Evolutionary conservation across 2,797 vertebrate species (phyloP), one percentile per base, ranked within the genome.

Genomic region (Eremophila alpestris): DNA sequence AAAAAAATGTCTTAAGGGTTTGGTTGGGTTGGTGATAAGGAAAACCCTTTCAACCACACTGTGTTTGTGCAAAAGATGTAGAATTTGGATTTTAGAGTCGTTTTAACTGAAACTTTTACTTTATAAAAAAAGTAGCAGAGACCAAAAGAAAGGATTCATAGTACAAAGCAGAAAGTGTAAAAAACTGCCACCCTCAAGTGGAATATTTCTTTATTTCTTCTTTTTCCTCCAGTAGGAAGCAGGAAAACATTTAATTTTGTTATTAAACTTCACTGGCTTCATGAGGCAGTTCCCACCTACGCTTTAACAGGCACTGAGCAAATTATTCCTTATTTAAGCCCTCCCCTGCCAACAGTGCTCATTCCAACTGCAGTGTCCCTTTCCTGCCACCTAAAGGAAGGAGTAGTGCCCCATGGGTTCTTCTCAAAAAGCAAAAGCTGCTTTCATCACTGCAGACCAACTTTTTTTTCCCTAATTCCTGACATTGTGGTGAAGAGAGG

Each of bases 361-460:
- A 4, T 11, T 6, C 40, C 36, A 34, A 6, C 51, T 40, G 29
- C 20, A 82, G 41, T 23, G 87, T 95, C 79, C 71, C 94, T 82
- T 94, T 92, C 54, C 90, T 95, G 93, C 90, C 91, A 92, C 93
- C 95, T 93, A 78, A 92, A 94, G 95, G 91, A 93, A 73, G 76
- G 48, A 95, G 62, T 2, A 58, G 65, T 46, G n/a, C 71, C 84
- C 84, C 24, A 1, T 60, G 83, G 46, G 27, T 32, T 68, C 86
- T 56, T 70, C 52, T 52, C 62, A 71, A 49, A 45, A 45, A 73
- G 7, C 78, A 69, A 49, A 65, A 49, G 5, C 49, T 9, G 0
- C 24, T 89, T 64, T 24, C 30, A 27, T 51, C 10, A 0, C 74
- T 18, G 9, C 4, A 43, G 22, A 45, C 19, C 23, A 19, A 7